Evolutionary conservation across 2,797 vertebrate species (phyloP).

Genomic region (Semaprochilodus insignis): DNA sequence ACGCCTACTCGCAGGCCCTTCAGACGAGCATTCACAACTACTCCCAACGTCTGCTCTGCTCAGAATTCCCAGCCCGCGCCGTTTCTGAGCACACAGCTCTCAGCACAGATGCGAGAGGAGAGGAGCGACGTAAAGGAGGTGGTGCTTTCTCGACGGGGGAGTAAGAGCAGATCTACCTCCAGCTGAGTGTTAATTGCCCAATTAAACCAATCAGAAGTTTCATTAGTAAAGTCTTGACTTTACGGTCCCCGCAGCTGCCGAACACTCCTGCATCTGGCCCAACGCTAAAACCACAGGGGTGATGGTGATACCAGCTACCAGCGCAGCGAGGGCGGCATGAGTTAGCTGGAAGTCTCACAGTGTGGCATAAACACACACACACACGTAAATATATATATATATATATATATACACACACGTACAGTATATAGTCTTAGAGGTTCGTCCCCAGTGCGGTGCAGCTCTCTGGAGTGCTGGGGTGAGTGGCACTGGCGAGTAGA

Average conservation of each 20-base stretch:
- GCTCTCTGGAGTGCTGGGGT: no score
- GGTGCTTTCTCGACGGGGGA: constrained; percentile 41
- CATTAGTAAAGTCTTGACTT: constrained; percentile 72
- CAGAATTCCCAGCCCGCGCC: neutral
- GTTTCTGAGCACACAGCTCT: constrained; percentile 21
- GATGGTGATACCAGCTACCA: no score
- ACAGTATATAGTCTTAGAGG: no score
- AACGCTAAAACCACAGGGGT: neutral
- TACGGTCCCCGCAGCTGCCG: constrained; percentile 28
- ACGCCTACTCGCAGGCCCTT: neutral
- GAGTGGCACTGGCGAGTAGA: no score
- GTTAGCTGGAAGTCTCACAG: neutral
- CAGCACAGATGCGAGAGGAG: neutral
- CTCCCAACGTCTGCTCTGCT: neutral
- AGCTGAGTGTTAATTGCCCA: constrained; percentile 81
- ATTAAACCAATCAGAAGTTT: constrained; percentile 85
- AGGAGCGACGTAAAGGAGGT: constrained; percentile 30
- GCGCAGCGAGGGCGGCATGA: neutral
- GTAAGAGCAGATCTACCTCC: constrained; percentile 64
- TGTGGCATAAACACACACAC: no score
- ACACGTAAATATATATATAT: no score
- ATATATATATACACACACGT: no score
- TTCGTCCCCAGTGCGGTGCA: no score
- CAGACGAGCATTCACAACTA: neutral
- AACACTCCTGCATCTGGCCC: constrained; percentile 10